Evolutionary conservation across 2,888 invertebrate species (phyloP).

Genomic region (Agonopterix subpropinquella): DNA sequence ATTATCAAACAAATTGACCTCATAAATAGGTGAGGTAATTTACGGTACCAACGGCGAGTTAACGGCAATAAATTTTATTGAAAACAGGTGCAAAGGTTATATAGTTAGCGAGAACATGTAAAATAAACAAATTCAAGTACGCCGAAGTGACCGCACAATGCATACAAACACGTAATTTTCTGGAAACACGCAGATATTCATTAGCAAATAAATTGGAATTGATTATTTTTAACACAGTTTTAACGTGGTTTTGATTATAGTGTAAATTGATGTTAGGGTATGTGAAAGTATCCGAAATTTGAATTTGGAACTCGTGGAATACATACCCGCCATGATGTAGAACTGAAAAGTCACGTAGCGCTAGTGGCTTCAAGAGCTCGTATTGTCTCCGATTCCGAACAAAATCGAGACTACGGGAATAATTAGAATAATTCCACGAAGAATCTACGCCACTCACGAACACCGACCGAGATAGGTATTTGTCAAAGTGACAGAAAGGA

Average conservation of each 20-base stretch:
- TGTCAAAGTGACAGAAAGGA: background rate
- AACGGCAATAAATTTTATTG: slow-evolving; percentile 1
- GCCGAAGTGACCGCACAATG: too few relatives aligned
- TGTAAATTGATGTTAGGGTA: too few relatives aligned
- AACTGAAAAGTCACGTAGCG: slow-evolving; percentile 32
- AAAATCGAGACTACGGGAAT: background rate
- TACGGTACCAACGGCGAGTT: background rate
- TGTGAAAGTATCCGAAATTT: background rate
- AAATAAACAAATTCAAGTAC: too few relatives aligned
- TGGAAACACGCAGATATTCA: too few relatives aligned
- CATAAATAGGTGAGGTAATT: slow-evolving; percentile 3
- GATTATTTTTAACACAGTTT: too few relatives aligned
- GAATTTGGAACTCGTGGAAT: slow-evolving; percentile 13
- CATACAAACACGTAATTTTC: too few relatives aligned
- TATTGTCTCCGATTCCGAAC: background rate
- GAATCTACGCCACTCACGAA: too few relatives aligned
- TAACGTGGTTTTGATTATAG: too few relatives aligned
- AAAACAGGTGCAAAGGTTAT: slow-evolving; percentile 14
- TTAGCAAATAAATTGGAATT: too few relatives aligned
- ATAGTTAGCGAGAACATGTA: background rate
- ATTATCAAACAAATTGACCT: too few relatives aligned
- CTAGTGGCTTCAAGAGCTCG: slow-evolving; percentile 6
- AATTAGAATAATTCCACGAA: background rate
- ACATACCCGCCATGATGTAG: slow-evolving; percentile 50
- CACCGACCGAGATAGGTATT: background rate